Percentiles rank a stretch among this genome's conserved stretches.
phyloP scores from a whole-genome alignment of 2,113 vertebrate genomes.

The Cynoglossus semilaevis region DNA sequence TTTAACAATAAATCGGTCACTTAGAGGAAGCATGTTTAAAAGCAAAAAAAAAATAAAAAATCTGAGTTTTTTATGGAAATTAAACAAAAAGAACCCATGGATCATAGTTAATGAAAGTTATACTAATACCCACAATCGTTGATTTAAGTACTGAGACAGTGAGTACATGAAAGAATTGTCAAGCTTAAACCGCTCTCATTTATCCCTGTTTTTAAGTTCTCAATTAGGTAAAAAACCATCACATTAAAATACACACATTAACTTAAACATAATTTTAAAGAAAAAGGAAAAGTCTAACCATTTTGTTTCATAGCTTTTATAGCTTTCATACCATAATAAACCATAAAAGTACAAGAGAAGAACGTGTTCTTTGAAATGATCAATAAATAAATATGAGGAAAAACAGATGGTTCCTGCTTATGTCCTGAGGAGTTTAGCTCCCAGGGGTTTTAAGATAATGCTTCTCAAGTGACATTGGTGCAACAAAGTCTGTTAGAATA shows the following conservation, averaged over 20 bases:
- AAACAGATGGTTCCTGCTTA: too few relatives aligned
- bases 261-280: conserved; percentile 28
- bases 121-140: not conserved
- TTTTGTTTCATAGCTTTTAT: conserved; percentile 31
- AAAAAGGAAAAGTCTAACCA: conserved; percentile 15
- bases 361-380: not conserved
- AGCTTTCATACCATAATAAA: conserved; percentile 2
- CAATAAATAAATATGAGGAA: too few relatives aligned
- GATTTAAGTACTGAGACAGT: conserved; percentile 6
- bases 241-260: conserved; percentile 29
- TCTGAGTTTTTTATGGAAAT: conserved; percentile 26
- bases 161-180: not conserved
- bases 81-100: not conserved
- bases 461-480: too few relatives aligned
- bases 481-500: too few relatives aligned
- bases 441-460: too few relatives aligned
- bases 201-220: conserved; percentile 1
- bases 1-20: conserved; percentile 41
- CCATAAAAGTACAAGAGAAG: too few relatives aligned
- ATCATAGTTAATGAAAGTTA: too few relatives aligned
- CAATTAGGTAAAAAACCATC: conserved; percentile 14
- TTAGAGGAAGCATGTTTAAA: conserved; percentile 24
- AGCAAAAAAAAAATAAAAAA: conserved; percentile 12
- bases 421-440: too few relatives aligned
- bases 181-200: too few relatives aligned